Conservation (phyloP, 2,797 vertebrate genomes). For the Natrix natrix region DNA sequence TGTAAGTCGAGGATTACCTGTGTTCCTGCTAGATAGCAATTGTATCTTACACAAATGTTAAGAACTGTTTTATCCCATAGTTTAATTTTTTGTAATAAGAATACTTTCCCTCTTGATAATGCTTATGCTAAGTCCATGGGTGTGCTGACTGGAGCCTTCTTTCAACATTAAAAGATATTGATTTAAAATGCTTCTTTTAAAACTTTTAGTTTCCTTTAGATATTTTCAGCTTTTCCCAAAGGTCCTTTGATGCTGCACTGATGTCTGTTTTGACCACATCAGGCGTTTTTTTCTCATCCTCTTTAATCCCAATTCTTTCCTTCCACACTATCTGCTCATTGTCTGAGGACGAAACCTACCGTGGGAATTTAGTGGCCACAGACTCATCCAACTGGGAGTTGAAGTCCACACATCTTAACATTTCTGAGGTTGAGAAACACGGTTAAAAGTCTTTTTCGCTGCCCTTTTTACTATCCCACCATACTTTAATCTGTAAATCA, state of each 20-base stretch:
- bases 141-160: background rate
- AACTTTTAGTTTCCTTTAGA: background rate
- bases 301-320: background rate
- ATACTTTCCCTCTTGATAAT: background rate
- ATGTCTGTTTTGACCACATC: background rate
- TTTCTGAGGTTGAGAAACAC: background rate
- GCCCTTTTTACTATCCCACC: background rate
- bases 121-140: background rate
- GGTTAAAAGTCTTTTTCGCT: background rate
- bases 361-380: constrained; percentile 2
- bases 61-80: background rate
- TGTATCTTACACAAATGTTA: background rate
- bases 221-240: background rate
- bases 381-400: background rate
- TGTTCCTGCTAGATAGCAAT: background rate
- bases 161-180: background rate
- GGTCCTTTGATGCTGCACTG: background rate
- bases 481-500: background rate
- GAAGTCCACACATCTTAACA: background rate
- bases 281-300: background rate
- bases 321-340: background rate
- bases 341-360: background rate
- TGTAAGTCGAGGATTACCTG: too few relatives aligned
- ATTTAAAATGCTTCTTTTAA: background rate
- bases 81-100: background rate